Conservation (phyloP, 2,113 vertebrate genomes). For the Brachyistius frenatus region DNA sequence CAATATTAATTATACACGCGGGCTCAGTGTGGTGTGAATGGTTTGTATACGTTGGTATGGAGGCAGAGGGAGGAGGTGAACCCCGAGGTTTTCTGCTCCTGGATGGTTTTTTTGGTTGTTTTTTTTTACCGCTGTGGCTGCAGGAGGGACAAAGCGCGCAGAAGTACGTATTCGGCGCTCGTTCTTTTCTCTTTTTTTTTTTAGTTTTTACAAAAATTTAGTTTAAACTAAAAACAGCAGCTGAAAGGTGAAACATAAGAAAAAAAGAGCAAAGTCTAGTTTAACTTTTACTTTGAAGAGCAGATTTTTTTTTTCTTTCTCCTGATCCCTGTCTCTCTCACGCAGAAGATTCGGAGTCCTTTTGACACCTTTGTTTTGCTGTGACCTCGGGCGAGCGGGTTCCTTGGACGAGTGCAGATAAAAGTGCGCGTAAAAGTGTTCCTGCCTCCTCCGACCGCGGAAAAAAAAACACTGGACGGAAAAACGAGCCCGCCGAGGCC, state of each 20-base stretch:
- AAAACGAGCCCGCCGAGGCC: constrained; percentile 42
- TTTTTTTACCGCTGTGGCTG: neutral
- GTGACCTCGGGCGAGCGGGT: too few species aligned
- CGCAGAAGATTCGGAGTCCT: neutral
- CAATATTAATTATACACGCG: constrained; percentile 66
- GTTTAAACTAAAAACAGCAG: too few species aligned
- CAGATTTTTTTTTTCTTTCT: too few species aligned
- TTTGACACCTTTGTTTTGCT: neutral
- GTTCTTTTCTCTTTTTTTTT: too few species aligned
- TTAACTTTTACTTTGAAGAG: too few species aligned
- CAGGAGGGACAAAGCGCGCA: neutral
- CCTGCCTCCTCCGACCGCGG: constrained; percentile 28
- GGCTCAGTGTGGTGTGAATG: constrained; percentile 30
- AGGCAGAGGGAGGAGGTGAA: constrained; percentile 8
- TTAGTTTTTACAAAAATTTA: too few species aligned
- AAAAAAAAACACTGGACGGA: constrained; percentile 26
- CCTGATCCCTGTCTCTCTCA: neutral
- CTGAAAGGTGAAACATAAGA: too few species aligned
- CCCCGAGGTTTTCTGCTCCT: constrained; percentile 7
- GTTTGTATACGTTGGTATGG: constrained; percentile 10
- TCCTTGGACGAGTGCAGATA: neutral
- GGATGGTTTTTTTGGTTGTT: neutral
- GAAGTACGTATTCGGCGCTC: too few species aligned
- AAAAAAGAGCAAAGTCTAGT: too few species aligned
- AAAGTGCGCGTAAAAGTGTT: constrained; percentile 1